Evolutionary conservation across 2,888 invertebrate genomes (phyloP), one percentile per base, ranked within the genome.

Genomic region (Chymomyza procnemis): DNA sequence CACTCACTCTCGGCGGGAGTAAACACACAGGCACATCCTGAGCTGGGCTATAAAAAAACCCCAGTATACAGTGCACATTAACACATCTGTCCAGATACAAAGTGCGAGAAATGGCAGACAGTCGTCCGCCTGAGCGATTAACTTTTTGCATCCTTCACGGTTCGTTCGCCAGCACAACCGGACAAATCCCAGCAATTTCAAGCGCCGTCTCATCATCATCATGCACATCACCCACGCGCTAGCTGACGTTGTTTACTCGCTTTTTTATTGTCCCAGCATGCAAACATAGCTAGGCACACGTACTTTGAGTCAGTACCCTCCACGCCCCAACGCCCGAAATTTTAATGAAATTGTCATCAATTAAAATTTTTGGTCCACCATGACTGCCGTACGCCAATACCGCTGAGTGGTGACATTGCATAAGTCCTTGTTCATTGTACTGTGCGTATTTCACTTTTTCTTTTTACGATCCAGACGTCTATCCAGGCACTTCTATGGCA

Each of bases 341-440:
- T 85, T 88, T 89, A 89, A 89, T 89, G 88, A 89, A 89, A 88
- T 89, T 88, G 89, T 89, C 89, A 89, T 89, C 89, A 89, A 89
- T 89, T 88, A 89, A 89, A 89, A 89, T 87, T 85, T n/a, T 78
- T 79, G 48, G 64, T 82, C 73, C 75, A 75, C 73, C 76, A 66
- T 74, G 78, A 71, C 76, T 47, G 47, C 73, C 73, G 74, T 67
- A 64, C 74, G 65, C 41, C 16, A n/a, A 12, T 30, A 30, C 18
- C 2, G 50, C 30, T 52, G 41, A 21, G 41, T 55, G 19, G 14
- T 34, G 41, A 79, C 76, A 71, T 71, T 76, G 78, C 76, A 80
- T 79, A 78, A 80, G 68, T 71, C 46, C 30, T 47, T 60, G 22
- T 9, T n/a, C 22, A 19, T 22, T 54, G 19, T 59, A n/a, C 61